Evolutionary conservation across 2,888 invertebrate genomes (phyloP), one percentile per base, ranked within the genome.

Genomic region (Lasioglossum zephyrum): DNA sequence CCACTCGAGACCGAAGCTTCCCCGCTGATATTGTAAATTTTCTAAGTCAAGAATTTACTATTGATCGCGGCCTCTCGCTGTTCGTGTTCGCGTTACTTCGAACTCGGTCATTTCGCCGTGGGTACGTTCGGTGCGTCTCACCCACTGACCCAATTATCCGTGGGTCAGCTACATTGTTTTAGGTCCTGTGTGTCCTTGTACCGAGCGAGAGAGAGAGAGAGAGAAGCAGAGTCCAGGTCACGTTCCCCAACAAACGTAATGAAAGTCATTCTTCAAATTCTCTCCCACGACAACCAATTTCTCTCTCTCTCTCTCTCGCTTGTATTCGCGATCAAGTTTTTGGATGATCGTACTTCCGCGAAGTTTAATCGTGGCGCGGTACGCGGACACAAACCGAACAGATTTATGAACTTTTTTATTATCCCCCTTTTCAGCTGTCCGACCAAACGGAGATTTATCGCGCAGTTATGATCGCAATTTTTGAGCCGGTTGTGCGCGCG

Each of bases 21-120:
- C 11, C 39, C 81, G 88, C 91, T 92, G 91, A 91, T 88, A 87
- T 89, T 86, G 92, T 92, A 87, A 77, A 85, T 91, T 92, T 91
- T 91, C 91, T 87, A 87, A 91, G 91, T 91, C 91, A 91, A 92
- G 92, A 91, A 92, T 91, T 84, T 84, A 47, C 86, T 89, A 91
- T 92, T 83, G 91, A 91, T 91, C 63, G 63, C 74, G 80, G 57
- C 57, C 82, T 73, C 73, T 5, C 63, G 63, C 4, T 36, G 26
- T 63, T 63, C 63, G 69, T n/a, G 74, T 69, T 78, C 85, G 77
- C 82, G 85, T 91, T 86, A 80, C 77, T 73, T 66, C 87, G 69
- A 91, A 91, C 86, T 91, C 83, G 92, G 89, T 89, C 92, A 86
- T 87, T 87, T 88, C 77, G 81, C 72, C 84, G 85, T 63, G 63